phyloP scores from a whole-genome alignment of 1,140 invertebrate genomes.

The Callitettix versicolor region DNA sequence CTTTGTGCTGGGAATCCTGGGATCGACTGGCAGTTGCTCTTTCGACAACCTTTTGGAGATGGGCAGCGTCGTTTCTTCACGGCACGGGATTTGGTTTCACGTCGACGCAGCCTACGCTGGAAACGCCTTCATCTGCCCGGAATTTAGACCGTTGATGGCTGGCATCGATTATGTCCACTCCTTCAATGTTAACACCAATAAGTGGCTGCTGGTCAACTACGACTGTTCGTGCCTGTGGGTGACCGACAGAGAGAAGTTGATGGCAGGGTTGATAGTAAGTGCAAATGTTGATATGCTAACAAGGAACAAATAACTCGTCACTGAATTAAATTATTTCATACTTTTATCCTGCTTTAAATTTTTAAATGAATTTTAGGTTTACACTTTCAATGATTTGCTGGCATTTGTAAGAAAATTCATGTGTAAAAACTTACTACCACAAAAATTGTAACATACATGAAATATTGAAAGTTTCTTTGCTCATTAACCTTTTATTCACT shows the following conservation, averaged over 20 bases:
- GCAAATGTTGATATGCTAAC: too few species aligned
- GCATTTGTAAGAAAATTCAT: too few species aligned
- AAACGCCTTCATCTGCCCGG: constrained; percentile 73
- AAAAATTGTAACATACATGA: too few species aligned
- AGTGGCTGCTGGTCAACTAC: constrained; percentile 83
- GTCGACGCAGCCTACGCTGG: constrained; percentile 78
- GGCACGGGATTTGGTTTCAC: constrained; percentile 49
- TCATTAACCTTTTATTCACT: too few species aligned
- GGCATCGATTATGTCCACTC: constrained; percentile 79
- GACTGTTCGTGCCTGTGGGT: constrained; percentile 89
- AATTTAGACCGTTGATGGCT: constrained; percentile 59
- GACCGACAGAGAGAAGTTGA: constrained; percentile 74
- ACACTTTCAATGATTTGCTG: too few species aligned
- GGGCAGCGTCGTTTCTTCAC: constrained; percentile 47
- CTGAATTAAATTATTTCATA: too few species aligned
- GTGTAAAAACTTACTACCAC: too few species aligned
- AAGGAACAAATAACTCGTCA: too few species aligned
- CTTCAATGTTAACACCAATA: constrained; percentile 89
- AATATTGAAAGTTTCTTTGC: too few species aligned
- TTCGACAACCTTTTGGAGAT: constrained; percentile 74
- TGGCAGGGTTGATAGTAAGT: constrained; percentile 38
- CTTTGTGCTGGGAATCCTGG: constrained; percentile 70
- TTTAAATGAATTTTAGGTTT: too few species aligned
- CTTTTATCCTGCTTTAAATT: too few species aligned
- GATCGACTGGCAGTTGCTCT: constrained; percentile 71